phyloP scores from a whole-genome alignment of 2,888 invertebrate species.

The Strigamia crassipes region DNA sequence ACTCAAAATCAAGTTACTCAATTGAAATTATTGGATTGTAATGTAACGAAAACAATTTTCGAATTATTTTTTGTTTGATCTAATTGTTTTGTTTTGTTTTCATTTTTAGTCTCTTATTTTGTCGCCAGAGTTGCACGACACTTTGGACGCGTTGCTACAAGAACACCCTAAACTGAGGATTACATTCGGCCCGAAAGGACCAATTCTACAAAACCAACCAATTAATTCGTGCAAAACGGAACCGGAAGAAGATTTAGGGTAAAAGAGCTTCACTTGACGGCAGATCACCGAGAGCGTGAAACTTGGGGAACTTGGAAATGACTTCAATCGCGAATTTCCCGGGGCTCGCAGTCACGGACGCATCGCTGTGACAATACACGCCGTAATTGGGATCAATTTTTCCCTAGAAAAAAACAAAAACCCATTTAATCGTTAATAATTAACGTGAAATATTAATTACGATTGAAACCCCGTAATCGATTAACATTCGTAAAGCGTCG shows the following conservation, averaged over 20 bases:
- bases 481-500: neutral
- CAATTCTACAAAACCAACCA: neutral
- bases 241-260: neutral
- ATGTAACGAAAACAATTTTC: neutral
- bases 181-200: slow-evolving; percentile 5
- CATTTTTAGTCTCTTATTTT: slow-evolving; percentile 35
- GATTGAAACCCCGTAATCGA: slow-evolving; percentile 7
- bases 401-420: neutral
- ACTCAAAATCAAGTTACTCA: neutral
- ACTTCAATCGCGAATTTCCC: neutral
- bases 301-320: neutral
- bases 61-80: neutral
- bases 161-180: neutral
- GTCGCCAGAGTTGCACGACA: slow-evolving; percentile 13
- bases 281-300: neutral
- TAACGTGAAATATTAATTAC: neutral
- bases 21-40: slow-evolving; percentile 5
- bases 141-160: neutral
- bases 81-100: neutral
- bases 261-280: neutral
- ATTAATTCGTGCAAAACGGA: too few species aligned
- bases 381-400: slow-evolving; percentile 22
- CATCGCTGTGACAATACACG: neutral
- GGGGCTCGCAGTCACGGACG: neutral
- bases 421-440: neutral